Conservation (phyloP, 2,888 invertebrate species). For the Platyscelio sp. region DNA sequence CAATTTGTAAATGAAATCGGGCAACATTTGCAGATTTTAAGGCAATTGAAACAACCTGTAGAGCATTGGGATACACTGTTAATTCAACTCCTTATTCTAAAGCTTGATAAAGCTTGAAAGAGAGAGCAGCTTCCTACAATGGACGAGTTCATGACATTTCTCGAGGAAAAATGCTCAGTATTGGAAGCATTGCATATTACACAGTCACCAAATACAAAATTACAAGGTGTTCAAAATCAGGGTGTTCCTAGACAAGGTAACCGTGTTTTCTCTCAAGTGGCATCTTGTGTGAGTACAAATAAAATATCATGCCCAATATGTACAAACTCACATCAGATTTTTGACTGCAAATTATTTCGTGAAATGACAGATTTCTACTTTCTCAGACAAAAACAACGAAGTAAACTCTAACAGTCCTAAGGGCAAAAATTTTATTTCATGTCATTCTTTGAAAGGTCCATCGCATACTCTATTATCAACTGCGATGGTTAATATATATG, state of each 20-base stretch:
- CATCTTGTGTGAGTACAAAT: background rate
- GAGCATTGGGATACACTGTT: conserved; percentile 21
- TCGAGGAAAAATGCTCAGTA: background rate
- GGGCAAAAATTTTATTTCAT: too few species aligned
- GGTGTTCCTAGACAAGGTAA: conserved; percentile 5
- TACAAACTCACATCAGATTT: background rate
- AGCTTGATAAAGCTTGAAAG: conserved; percentile 6
- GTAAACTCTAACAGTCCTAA: too few species aligned
- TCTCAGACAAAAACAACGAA: too few species aligned
- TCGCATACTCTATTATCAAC: conserved; percentile 5
- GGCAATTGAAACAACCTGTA: conserved; percentile 13
- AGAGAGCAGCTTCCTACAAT: background rate
- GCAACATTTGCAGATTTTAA: background rate
- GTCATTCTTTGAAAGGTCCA: too few species aligned
- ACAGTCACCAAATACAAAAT: background rate
- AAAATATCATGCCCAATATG: conserved; percentile 13
- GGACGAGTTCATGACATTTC: conserved; percentile 4
- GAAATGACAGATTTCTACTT: too few species aligned
- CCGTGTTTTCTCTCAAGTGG: background rate
- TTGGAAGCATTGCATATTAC: background rate
- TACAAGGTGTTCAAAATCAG: background rate
- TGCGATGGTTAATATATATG: background rate
- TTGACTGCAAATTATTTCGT: background rate
- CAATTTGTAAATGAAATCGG: conserved; percentile 7
- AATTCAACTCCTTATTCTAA: conserved; percentile 15